phyloP scores from a whole-genome alignment of 2,888 invertebrate genomes.

The Thalpophila matura region DNA sequence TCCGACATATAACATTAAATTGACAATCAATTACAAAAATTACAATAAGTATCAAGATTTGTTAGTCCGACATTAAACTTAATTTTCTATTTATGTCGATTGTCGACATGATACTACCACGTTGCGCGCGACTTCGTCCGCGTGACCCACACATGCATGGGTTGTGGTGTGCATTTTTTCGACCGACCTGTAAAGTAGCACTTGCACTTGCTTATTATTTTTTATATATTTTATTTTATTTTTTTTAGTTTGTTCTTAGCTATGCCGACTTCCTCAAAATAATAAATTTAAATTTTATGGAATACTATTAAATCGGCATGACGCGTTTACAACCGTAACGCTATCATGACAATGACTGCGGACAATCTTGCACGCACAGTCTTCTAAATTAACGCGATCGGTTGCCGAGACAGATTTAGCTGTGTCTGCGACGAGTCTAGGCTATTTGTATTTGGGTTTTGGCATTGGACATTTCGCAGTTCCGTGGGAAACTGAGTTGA shows the following conservation, averaged over 20 bases:
- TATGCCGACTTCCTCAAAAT: slow-evolving; percentile 45
- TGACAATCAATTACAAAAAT: too few relatives aligned
- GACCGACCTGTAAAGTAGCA: too few relatives aligned
- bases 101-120: too few relatives aligned
- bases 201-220: too few relatives aligned
- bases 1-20: too few relatives aligned
- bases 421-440: slow-evolving; percentile 89
- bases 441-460: slow-evolving; percentile 88
- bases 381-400: slow-evolving; percentile 75
- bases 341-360: slow-evolving; percentile 70
- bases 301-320: slow-evolving; percentile 62
- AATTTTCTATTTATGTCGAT: too few relatives aligned
- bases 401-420: slow-evolving; percentile 87
- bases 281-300: slow-evolving; percentile 56
- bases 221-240: slow-evolving; percentile 14
- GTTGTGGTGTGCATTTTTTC: too few relatives aligned
- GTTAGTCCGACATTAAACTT: slow-evolving; percentile 6
- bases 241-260: slow-evolving; percentile 9
- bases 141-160: too few relatives aligned
- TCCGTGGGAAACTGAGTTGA: slow-evolving; percentile 91
- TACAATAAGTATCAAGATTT: slow-evolving; percentile 45
- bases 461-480: slow-evolving; percentile 87
- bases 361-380: slow-evolving; percentile 71
- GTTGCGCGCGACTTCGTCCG: too few relatives aligned
- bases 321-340: slow-evolving; percentile 67